Base-by-base conservation (phyloP, 2,797 vertebrate genomes). In the Sphaeramia orbicularis region DNA sequence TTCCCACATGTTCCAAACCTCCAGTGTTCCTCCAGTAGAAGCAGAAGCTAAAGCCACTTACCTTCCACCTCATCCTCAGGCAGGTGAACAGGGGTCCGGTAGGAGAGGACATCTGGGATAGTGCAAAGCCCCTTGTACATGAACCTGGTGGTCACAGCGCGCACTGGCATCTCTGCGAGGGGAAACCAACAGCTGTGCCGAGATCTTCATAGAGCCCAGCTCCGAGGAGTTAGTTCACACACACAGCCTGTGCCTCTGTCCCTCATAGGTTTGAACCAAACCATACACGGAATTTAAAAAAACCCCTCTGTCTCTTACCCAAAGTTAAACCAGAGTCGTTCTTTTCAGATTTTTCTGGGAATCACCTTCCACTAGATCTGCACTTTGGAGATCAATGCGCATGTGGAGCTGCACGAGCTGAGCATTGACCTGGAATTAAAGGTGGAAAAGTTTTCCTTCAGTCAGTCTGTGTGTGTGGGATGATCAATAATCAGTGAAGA, bases 91-190 rank as follows among this genome's bases (percentile, higher is more conserved):
- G 97, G 96, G 90, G 93, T 83, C 93, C 94, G 94, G 91, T 97
- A 97, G 71, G 95, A 81, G 88, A 97, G 95, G 93, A 97, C 94
- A 91, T 95, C 96, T 93, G 96, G 96, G 89, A 98, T 94, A 86
- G 96, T 97, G 93, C 96, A 97, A 88, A 97, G 96, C 87, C 97
- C 97, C 94, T 96, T 95, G 95, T 98, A 98, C 96, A 98, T 98
- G 93, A 98, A 96, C 93, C 96, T 97, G 94, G 96, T 96, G 91
- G 96, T 97, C 90, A 98, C 96, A 86, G 97, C 96, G 85, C 97
- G 97, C 93, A 98, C 96, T 91, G 96, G 96, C 97, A 98, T 98
- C 85, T 96, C 95, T 95, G 94, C 94, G 93, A 94, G 92, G 91
- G 90, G 79, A 88, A 85, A 86, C 71, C 89, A 86, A 86, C 84